A percentile compares a stretch with the other conserved stretches of the same genome.
Conservation (phyloP, 2,797 vertebrate species). For the Phataginus tetradactyla region DNA sequence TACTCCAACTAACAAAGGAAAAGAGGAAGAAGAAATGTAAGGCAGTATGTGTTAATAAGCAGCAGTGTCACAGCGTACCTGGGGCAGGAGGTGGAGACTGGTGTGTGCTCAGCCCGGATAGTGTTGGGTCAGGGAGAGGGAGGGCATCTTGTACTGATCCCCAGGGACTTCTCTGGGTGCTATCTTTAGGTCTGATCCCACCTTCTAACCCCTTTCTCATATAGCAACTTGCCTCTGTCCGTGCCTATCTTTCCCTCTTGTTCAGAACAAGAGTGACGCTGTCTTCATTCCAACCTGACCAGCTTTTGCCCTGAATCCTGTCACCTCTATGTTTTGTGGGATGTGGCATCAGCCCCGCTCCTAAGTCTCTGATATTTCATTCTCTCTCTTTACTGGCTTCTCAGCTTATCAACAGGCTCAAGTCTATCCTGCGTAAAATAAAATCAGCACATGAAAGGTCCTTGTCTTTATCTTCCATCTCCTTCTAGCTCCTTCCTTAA, state of each 20-base stretch:
- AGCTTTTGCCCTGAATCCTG: background rate
- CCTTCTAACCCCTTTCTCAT: background rate
- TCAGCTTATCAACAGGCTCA: background rate
- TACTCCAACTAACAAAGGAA: conserved; percentile 2
- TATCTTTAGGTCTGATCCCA: background rate
- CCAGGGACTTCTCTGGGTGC: background rate
- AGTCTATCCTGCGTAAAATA: background rate
- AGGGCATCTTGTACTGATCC: background rate
- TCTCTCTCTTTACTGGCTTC: background rate
- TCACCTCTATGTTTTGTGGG: background rate
- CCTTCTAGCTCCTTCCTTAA: background rate
- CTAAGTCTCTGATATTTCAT: background rate
- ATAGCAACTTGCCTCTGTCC: background rate
- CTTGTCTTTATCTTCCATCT: background rate
- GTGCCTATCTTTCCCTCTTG: background rate
- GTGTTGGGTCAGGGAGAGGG: too few species aligned
- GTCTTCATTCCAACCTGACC: background rate
- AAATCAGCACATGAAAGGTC: background rate
- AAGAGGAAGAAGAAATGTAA: background rate
- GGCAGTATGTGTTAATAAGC: background rate
- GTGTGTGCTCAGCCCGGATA: background rate
- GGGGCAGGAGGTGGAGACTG: background rate
- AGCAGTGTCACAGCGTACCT: background rate
- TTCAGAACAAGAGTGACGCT: background rate
- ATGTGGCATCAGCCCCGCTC: background rate